Percentiles rank a stretch among this genome's conserved stretches.
Conservation (phyloP, 2,888 invertebrate species). For the Microctonus brassicae region DNA sequence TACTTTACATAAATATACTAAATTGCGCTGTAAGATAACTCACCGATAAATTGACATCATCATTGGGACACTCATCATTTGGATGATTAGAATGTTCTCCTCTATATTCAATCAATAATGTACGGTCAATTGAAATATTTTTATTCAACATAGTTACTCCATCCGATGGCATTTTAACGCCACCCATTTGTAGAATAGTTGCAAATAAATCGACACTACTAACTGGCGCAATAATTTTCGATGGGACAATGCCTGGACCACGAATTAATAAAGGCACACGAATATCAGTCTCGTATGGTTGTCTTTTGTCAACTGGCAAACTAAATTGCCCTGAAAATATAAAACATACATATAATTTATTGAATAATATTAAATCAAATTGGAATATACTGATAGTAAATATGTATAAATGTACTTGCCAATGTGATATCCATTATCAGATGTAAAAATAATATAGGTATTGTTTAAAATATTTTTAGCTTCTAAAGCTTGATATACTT, state of each 20-base stretch:
- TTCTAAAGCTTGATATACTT: conserved; percentile 74
- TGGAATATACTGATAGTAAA: neutral
- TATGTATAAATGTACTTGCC: conserved; percentile 71
- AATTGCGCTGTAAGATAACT: conserved; percentile 67
- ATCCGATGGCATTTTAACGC: conserved; percentile 70
- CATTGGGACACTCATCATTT: conserved; percentile 77
- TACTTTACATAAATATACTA: conserved; percentile 9
- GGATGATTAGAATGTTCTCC: conserved; percentile 80
- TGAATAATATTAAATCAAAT: neutral
- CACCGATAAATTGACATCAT: conserved; percentile 75
- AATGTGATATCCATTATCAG: conserved; percentile 93
- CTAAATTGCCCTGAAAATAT: conserved; percentile 83
- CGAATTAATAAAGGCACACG: conserved; percentile 85
- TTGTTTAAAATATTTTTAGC: conserved; percentile 74
- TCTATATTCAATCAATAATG: conserved; percentile 84
- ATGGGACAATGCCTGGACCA: conserved; percentile 78
- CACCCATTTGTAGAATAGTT: conserved; percentile 83
- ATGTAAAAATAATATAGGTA: conserved; percentile 87
- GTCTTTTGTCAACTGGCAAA: conserved; percentile 89
- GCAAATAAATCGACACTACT: conserved; percentile 87
- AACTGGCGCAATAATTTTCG: conserved; percentile 73
- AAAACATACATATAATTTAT: conserved; percentile 11
- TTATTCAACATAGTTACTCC: conserved; percentile 55
- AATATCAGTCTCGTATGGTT: conserved; percentile 92
- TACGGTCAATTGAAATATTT: conserved; percentile 68